Conservation (phyloP, 2,888 invertebrate genomes). For the Theodoxus fluviatilis region DNA sequence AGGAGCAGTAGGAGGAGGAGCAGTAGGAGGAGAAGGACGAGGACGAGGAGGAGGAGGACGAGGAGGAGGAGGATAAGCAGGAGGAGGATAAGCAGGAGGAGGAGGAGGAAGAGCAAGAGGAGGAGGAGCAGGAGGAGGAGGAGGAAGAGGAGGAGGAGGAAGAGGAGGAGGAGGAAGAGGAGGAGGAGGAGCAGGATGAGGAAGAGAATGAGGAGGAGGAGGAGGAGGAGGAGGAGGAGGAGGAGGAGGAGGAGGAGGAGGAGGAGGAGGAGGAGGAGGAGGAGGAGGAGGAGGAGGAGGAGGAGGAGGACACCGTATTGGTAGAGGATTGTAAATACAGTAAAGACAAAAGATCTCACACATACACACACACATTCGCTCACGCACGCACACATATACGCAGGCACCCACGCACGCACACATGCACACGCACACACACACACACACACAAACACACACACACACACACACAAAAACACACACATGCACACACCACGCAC, state of each 20-base stretch:
- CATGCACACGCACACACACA: too few relatives aligned
- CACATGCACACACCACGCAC: too few relatives aligned
- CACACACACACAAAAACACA: too few relatives aligned
- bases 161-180: not conserved
- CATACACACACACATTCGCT: too few relatives aligned
- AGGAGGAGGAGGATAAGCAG: too few relatives aligned
- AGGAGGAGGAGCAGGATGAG: not conserved
- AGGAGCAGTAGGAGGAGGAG: not conserved
- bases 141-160: not conserved
- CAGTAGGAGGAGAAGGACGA: not conserved
- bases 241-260: not conserved
- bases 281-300: not conserved
- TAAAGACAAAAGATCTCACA: too few relatives aligned
- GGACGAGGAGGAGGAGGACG: too few relatives aligned
- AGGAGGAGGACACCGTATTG: not conserved
- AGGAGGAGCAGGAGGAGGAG: not conserved
- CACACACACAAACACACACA: too few relatives aligned
- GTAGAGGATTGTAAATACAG: too few relatives aligned
- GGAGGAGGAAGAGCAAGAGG: not conserved
- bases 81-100: not conserved
- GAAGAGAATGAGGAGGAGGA: not conserved
- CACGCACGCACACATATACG: too few relatives aligned
- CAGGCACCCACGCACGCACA: too few relatives aligned
- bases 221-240: not conserved
- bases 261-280: not conserved